Evolutionary conservation across 1,140 invertebrate species (phyloP).

Genomic region (Eupristina koningsbergeri): DNA sequence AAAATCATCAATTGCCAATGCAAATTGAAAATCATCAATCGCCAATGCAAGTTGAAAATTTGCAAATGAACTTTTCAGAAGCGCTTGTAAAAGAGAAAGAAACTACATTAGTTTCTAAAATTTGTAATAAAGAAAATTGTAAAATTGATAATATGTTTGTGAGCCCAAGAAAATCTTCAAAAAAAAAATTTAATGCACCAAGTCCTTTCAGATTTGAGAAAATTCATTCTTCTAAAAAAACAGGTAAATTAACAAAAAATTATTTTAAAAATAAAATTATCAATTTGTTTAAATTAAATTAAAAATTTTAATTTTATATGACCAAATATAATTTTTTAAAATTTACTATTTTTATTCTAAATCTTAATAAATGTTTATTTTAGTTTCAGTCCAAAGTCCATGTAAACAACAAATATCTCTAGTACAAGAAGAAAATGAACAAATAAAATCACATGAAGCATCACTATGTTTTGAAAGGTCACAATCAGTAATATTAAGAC

Average conservation of each 20-base stretch:
- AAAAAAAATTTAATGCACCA: slow-evolving; percentile 34
- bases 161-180: slow-evolving; percentile 31
- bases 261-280: too few relatives aligned
- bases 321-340: too few relatives aligned
- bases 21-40: slow-evolving; percentile 13
- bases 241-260: slow-evolving; percentile 18
- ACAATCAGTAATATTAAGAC: slow-evolving; percentile 52
- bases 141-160: neutral
- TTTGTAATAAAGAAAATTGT: neutral
- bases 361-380: slow-evolving; percentile 1
- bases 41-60: neutral
- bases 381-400: slow-evolving; percentile 8
- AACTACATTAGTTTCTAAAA: neutral
- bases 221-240: slow-evolving; percentile 29
- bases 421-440: neutral
- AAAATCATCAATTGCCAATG: too few relatives aligned
- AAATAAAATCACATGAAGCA: slow-evolving; percentile 51
- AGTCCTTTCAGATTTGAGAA: slow-evolving; percentile 47
- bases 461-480: slow-evolving; percentile 50
- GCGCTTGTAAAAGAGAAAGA: slow-evolving; percentile 9
- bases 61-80: neutral
- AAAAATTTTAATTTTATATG: neutral
- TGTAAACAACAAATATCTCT: slow-evolving; percentile 45
- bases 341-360: neutral
- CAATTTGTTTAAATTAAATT: neutral